Conservation (phyloP, 2,888 invertebrate genomes). For the Amblyjoppa fuscipennis region DNA sequence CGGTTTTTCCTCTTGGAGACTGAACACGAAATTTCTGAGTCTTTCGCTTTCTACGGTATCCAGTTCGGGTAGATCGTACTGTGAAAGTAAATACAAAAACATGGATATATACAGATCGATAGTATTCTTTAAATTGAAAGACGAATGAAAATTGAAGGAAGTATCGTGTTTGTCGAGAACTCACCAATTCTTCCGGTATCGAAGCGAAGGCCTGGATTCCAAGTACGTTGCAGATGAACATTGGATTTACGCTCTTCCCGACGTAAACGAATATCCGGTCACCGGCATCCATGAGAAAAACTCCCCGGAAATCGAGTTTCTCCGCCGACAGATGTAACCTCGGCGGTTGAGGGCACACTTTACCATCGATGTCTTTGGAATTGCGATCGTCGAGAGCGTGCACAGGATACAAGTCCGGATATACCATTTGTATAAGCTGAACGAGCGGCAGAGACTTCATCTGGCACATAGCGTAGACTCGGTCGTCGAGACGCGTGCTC, state of each 20-base stretch:
- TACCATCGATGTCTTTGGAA: constrained; percentile 84
- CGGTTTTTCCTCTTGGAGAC: constrained; percentile 94
- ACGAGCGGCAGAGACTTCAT: constrained; percentile 95
- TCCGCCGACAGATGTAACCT: constrained; percentile 95
- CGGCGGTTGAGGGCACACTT: constrained; percentile 89
- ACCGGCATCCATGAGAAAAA: constrained; percentile 96
- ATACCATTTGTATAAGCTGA: constrained; percentile 93
- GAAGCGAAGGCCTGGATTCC: constrained; percentile 91
- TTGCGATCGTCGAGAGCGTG: constrained; percentile 89
- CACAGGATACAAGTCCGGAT: constrained; percentile 96
- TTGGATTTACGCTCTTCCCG: constrained; percentile 91
- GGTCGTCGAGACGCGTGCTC: constrained; percentile 96
- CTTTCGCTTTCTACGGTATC: constrained; percentile 91
- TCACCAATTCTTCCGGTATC: constrained; percentile 90
- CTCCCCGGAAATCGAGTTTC: constrained; percentile 93
- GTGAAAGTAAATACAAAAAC: constrained; percentile 73
- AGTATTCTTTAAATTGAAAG: neutral
- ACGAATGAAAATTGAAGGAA: constrained; percentile 20
- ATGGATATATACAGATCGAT: neutral
- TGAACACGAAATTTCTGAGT: constrained; percentile 92
- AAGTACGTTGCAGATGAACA: constrained; percentile 92
- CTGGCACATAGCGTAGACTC: constrained; percentile 96
- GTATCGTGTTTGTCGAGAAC: constrained; percentile 52
- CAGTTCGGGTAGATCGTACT: constrained; percentile 92
- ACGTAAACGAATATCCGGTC: constrained; percentile 93